These are phyloP conservation scores for Natator depressus DNA, from an alignment of 2,113 vertebrate species.

Conservation along the genomic window DNA sequence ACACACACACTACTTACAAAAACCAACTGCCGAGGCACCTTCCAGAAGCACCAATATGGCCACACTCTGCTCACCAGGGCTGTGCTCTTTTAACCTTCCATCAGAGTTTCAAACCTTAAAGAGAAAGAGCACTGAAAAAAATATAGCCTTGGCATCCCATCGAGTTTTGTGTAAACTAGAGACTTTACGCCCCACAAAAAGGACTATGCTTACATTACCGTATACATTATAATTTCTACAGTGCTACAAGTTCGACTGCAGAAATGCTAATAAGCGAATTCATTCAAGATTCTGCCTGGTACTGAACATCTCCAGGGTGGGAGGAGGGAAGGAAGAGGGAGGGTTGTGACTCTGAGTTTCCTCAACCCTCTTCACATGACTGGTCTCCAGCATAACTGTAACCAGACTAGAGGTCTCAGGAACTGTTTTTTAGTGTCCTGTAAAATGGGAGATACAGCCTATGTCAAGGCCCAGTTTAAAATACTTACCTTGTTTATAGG, in stretches of 20 bases:
- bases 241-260: accelerated
- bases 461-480: background rate
- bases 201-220: background rate
- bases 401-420: background rate
- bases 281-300: background rate
- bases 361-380: background rate
- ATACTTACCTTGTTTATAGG: background rate
- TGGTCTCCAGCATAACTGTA: background rate
- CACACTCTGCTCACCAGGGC: background rate
- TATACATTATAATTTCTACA: background rate
- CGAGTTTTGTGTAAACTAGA: background rate
- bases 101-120: background rate
- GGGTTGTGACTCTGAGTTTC: background rate
- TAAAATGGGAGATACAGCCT: background rate
- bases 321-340: background rate
- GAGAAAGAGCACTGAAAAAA: background rate
- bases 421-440: background rate
- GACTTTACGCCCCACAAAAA: background rate
- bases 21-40: background rate
- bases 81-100: background rate
- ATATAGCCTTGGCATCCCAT: background rate
- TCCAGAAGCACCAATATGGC: constrained; percentile 6
- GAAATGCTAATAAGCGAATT: background rate
- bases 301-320: background rate
- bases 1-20: background rate